A percentile compares a stretch with the other conserved stretches of the same genome.
Evolutionary conservation across 2,113 vertebrate genomes (phyloP).

Genomic region (Hypomesus transpacificus): DNA sequence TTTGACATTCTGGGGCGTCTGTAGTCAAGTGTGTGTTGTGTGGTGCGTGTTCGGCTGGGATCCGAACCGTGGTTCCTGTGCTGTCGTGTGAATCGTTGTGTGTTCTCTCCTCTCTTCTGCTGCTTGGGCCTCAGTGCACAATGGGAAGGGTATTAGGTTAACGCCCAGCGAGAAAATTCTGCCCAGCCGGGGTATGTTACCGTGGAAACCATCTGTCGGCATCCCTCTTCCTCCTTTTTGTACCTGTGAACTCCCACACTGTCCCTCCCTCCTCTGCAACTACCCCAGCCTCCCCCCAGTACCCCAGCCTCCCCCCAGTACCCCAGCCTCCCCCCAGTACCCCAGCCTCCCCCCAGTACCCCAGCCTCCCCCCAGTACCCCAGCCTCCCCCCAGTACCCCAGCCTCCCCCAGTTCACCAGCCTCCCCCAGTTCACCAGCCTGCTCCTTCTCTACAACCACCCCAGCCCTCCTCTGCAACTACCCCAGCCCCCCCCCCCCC

Average conservation of each 20-base stretch:
- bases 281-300: background rate
- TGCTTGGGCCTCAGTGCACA: constrained; percentile 86
- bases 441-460: too few species aligned
- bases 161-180: constrained; percentile 89
- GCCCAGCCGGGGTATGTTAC: constrained; percentile 89
- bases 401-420: too few species aligned
- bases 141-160: constrained; percentile 95
- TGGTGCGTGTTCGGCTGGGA: background rate
- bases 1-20: background rate
- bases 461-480: background rate
- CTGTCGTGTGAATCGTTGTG: constrained; percentile 60
- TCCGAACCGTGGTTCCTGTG: constrained; percentile 7
- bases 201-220: constrained; percentile 29
- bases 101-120: constrained; percentile 73
- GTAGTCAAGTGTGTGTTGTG: background rate
- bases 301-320: background rate
- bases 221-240: constrained; percentile 11
- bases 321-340: background rate
- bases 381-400: background rate
- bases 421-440: background rate
- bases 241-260: constrained; percentile 17
- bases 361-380: background rate
- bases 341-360: background rate
- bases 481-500: background rate
- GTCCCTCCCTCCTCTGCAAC: background rate